A percentile compares a stretch with the other conserved stretches of the same genome.
Evolutionary conservation across 2,113 vertebrate species (phyloP).

Genomic region (Dromiciops gliroides): DNA sequence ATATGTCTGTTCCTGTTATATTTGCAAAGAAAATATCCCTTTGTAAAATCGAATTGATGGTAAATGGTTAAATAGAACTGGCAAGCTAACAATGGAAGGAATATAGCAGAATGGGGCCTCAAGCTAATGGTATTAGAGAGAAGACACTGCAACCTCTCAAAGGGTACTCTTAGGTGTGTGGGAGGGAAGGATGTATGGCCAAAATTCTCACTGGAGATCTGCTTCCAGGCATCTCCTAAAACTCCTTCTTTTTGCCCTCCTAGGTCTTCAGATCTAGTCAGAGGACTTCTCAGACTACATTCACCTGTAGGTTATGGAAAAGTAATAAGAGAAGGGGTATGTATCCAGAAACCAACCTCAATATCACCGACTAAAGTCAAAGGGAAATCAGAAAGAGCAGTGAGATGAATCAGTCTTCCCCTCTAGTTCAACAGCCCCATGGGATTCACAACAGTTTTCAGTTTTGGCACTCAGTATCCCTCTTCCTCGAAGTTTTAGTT

Average conservation of each 20-base stretch:
- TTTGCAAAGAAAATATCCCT: not conserved
- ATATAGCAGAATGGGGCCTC: not conserved
- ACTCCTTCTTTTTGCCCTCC: not conserved
- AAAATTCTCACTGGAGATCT: not conserved
- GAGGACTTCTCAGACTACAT: not conserved
- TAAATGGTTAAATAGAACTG: not conserved
- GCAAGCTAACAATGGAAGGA: not conserved
- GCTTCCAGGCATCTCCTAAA: not conserved
- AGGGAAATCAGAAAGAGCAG: not conserved
- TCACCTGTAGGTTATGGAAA: not conserved
- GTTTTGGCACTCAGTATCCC: not conserved
- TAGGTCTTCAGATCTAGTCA: not conserved
- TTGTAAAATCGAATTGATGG: not conserved
- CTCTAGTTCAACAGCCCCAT: not conserved
- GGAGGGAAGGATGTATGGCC: no score
- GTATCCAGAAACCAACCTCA: not conserved
- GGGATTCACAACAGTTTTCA: not conserved
- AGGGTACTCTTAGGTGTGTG: no score
- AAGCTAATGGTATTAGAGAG: not conserved
- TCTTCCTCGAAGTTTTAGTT: not conserved
- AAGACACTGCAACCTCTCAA: not conserved
- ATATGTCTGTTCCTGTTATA: not conserved
- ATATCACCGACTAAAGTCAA: not conserved
- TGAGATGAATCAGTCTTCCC: not conserved
- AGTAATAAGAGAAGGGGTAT: not conserved